phyloP scores from a whole-genome alignment of 2,113 vertebrate species.

The Pimephales promelas region DNA sequence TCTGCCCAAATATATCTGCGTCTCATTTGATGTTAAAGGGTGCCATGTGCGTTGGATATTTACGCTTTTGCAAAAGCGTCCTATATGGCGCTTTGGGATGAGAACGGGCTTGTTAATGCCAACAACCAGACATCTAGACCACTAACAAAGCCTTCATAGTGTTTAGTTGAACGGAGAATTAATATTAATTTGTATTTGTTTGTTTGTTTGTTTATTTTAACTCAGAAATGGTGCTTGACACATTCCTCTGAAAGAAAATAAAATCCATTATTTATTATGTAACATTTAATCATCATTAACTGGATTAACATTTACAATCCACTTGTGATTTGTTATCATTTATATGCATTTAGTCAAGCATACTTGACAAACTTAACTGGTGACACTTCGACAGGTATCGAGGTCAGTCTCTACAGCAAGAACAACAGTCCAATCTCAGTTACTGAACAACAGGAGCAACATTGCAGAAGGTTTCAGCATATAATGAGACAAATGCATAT shows the following conservation, averaged over 20 bases:
- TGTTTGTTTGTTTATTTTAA: not conserved
- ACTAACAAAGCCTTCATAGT: not conserved
- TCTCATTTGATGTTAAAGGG: no score
- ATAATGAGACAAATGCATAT: conserved; percentile 10
- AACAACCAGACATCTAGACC: not conserved
- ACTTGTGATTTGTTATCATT: not conserved
- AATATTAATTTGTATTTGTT: not conserved
- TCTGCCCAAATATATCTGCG: no score
- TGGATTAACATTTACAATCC: not conserved
- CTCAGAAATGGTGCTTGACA: not conserved
- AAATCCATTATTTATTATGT: not conserved
- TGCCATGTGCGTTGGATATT: no score
- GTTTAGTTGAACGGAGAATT: not conserved
- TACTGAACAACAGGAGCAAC: not conserved
- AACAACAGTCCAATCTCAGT: conserved; percentile 6
- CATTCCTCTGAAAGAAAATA: not conserved
- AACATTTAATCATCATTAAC: not conserved
- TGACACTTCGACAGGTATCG: not conserved
- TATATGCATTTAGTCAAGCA: not conserved
- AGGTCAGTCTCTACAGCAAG: conserved; percentile 3
- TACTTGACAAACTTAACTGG: not conserved
- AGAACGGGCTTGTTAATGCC: no score
- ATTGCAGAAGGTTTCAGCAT: not conserved
- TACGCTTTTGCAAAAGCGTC: no score
- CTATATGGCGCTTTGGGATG: no score